phyloP scores from a whole-genome alignment of 2,888 invertebrate genomes.

The Strigamia crassipes region DNA sequence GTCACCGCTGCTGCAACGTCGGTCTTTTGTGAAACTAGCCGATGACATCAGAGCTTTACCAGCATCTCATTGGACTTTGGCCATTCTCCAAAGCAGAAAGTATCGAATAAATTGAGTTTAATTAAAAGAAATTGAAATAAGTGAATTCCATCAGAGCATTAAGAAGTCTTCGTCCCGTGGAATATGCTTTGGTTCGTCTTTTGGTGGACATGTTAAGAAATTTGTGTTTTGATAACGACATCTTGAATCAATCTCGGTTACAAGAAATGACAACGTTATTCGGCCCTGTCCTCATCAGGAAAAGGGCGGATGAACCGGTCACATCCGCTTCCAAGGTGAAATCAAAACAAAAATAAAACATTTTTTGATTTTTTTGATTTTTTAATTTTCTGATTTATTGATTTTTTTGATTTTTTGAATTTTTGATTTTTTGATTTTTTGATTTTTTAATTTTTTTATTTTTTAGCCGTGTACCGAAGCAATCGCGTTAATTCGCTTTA shows the following conservation, averaged over 20 bases:
- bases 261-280: conserved; percentile 1
- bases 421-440: too few species aligned
- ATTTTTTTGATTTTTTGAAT: background rate
- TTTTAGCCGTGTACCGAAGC: background rate
- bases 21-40: background rate
- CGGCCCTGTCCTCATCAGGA: background rate
- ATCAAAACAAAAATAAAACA: background rate
- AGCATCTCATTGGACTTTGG: background rate
- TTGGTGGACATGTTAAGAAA: background rate
- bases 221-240: background rate
- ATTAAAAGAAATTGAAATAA: background rate
- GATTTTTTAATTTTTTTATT: background rate
- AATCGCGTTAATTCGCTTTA: background rate
- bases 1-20: background rate
- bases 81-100: background rate
- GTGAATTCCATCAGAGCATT: background rate
- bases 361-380: background rate
- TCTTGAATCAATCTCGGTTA: background rate
- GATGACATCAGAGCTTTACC: background rate
- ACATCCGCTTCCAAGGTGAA: background rate
- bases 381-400: too few species aligned
- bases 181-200: background rate
- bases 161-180: background rate
- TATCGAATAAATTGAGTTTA: background rate
- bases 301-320: background rate